These are phyloP conservation scores for Acromyrmex heyeri DNA, from an alignment of 1,140 invertebrate species.

Conservation along the genomic window DNA sequence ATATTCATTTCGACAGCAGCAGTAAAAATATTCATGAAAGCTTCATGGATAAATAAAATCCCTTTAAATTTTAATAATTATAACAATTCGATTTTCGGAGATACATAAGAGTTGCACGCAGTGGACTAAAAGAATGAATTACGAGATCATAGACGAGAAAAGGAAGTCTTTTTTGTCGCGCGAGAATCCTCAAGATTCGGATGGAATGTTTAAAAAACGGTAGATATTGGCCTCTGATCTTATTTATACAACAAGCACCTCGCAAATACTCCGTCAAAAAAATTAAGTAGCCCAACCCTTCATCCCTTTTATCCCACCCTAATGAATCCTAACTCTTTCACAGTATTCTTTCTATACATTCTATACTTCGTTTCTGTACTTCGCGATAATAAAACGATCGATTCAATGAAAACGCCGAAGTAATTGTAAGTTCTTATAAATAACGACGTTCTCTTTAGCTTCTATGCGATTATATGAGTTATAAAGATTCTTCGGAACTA, in stretches of 20 bases:
- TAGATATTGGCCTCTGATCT: constrained; percentile 62
- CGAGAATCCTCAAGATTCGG: constrained; percentile 59
- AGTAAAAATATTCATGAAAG: neutral
- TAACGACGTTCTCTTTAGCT: neutral
- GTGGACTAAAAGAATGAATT: neutral
- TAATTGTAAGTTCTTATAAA: neutral
- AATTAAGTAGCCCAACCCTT: constrained; percentile 31
- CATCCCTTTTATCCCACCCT: neutral
- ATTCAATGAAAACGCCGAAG: constrained; percentile 16
- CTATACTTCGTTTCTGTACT: neutral
- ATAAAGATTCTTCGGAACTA: constrained; percentile 10
- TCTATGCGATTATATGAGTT: neutral
- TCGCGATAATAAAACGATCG: constrained; percentile 1
- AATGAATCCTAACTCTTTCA: constrained; percentile 13
- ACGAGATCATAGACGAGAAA: constrained; percentile 59
- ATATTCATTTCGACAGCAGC: neutral
- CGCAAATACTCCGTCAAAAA: constrained; percentile 43
- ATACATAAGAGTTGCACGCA: too few species aligned
- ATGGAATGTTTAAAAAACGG: constrained; percentile 71
- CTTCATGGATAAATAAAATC: neutral
- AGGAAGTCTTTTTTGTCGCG: constrained; percentile 66
- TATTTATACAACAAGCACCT: constrained; percentile 55
- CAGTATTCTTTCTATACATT: neutral
- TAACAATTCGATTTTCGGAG: neutral
- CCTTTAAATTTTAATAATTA: neutral